Evolutionary conservation across 2,888 invertebrate genomes (phyloP), one percentile per base, ranked within the genome.

Genomic region (Amphiduros pacificus): DNA sequence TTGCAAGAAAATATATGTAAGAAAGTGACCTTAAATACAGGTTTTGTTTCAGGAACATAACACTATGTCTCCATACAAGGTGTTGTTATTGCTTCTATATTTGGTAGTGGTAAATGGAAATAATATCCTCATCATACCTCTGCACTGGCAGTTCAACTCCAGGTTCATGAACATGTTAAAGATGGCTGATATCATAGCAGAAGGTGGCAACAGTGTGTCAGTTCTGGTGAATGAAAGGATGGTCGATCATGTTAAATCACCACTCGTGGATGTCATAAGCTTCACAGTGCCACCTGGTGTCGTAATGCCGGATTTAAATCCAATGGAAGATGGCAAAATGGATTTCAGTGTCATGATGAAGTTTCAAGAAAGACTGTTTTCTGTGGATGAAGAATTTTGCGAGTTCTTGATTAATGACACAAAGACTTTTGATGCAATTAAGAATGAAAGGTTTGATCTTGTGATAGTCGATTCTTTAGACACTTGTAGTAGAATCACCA

Each of bases 391-490:
- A 5, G 44, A 44, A 4, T 44, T 28, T 14, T 56, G 56, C 31
- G 48, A 56, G 28, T 14, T 29, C 41, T 29, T 56, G 9, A 22
- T 56, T 5, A 28, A 6, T 44, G 26, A 6, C n/a, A 28, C 9
- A 17, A 41, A 49, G 31, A 11, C 48, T n/a, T 17, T 56, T n/a
- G 29, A 24, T 5, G 20, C 27, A 22, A 14, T 49, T 4, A 48
- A 29, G 17, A 49, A 22, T 1, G 32, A 26, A 5, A 24, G 26
- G 9, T 58, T 49, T 24, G 58, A 58, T 31, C 27, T 58, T 1
- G 6, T 58, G n/a, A 31, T 58, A 6, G 36, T 51, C 14, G 58
- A 58, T 32, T n/a, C 32, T 17, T 24, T 31, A 6, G 58, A 58
- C 26, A 36, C 17, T 17, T 58, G 58, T 27, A 31, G 32, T 9